phyloP scores from a whole-genome alignment of 1,140 invertebrate species.

The Trachelipus rathkii region DNA sequence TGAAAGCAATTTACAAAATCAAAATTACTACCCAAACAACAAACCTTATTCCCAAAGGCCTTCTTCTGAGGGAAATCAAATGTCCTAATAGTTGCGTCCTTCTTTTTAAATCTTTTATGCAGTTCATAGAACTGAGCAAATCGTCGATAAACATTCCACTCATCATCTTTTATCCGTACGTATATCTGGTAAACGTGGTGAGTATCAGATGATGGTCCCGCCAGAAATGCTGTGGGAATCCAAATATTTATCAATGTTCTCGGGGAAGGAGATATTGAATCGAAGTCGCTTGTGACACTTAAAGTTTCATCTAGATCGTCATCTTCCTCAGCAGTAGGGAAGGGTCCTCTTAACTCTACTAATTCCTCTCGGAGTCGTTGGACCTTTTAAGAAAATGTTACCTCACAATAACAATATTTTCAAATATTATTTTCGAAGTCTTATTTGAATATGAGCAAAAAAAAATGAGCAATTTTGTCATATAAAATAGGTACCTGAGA shows the following conservation, averaged over 20 bases:
- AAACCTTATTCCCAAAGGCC: constrained; percentile 80
- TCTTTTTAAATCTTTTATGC: constrained; percentile 74
- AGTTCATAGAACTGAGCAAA: constrained; percentile 85
- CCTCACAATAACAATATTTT: too few relatives aligned
- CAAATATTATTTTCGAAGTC: too few relatives aligned
- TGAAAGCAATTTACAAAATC: too few relatives aligned
- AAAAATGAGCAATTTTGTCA: too few relatives aligned
- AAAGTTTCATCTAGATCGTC: constrained; percentile 29
- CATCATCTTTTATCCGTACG: constrained; percentile 74
- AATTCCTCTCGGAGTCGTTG: constrained; percentile 54
- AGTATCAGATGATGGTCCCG: constrained; percentile 67
- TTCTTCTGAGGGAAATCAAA: constrained; percentile 94
- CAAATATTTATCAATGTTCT: constrained; percentile 73
- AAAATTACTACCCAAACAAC: background rate
- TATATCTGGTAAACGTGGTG: constrained; percentile 88
- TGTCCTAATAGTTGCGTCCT: constrained; percentile 67
- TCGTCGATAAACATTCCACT: constrained; percentile 89
- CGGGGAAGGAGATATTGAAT: constrained; percentile 41
- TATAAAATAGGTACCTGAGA: constrained; percentile 53
- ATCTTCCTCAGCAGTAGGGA: constrained; percentile 28
- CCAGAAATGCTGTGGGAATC: constrained; percentile 84
- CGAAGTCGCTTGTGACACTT: constrained; percentile 47
- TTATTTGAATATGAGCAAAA: too few relatives aligned
- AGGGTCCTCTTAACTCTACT: constrained; percentile 64
- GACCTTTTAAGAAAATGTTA: constrained; percentile 12